Evolutionary conservation across 1,140 invertebrate genomes (phyloP).

Genomic region (Drosophila carrolli): DNA sequence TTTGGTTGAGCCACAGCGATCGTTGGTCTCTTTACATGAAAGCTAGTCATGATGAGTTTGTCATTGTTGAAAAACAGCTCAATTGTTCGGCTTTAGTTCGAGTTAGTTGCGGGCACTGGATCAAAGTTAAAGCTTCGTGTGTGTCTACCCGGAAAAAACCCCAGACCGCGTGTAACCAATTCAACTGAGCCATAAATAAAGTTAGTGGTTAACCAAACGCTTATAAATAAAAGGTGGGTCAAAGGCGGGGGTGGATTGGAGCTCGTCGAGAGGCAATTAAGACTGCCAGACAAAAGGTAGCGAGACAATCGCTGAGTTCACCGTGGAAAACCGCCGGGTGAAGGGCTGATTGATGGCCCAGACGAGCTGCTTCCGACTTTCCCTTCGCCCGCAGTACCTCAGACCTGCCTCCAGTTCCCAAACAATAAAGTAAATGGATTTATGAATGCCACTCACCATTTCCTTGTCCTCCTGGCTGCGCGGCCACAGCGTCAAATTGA

Average conservation of each 20-base stretch:
- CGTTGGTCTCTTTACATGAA: conserved; percentile 4
- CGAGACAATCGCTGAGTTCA: conserved; percentile 18
- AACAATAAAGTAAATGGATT: conserved; percentile 31
- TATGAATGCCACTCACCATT: conserved; percentile 88
- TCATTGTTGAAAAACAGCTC: conserved; percentile 13
- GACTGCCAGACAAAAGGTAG: conserved; percentile 28
- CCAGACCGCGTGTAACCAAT: background rate
- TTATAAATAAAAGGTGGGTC: conserved; percentile 32
- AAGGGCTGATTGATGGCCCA: conserved; percentile 23
- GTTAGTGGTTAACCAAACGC: conserved; percentile 8
- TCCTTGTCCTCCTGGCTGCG: conserved; percentile 97
- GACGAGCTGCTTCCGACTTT: conserved; percentile 23
- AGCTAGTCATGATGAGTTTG: conserved; percentile 33
- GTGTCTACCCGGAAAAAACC: conserved; percentile 10
- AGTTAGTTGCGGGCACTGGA: conserved; percentile 6
- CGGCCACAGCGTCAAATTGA: conserved; percentile 93
- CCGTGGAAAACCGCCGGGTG: background rate
- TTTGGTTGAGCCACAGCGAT: conserved; percentile 17
- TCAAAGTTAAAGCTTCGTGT: conserved; percentile 23
- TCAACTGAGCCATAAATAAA: conserved; percentile 38
- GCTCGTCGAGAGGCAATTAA: conserved; percentile 37
- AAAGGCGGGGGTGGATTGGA: background rate
- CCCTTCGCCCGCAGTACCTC: background rate
- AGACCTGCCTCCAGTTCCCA: background rate
- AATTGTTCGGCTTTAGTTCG: conserved; percentile 9